Evolutionary conservation across 2,888 invertebrate genomes (phyloP).

Genomic region (Bellardia bayeri): DNA sequence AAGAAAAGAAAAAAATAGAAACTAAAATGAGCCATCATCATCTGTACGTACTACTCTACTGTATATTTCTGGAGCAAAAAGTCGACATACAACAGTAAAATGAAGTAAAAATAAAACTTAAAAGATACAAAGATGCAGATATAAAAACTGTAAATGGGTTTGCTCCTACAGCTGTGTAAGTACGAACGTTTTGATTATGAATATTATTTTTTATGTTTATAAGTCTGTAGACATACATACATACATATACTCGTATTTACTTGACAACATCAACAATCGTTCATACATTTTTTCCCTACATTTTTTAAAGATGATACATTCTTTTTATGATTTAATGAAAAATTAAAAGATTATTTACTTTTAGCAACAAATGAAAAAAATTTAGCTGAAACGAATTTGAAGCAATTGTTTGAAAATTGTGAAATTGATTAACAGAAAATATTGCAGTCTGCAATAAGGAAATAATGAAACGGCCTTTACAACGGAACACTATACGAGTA

Average conservation of each 20-base stretch:
- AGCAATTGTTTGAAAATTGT: neutral
- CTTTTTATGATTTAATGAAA: neutral
- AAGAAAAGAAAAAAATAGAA: conserved; percentile 10
- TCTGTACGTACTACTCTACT: conserved; percentile 35
- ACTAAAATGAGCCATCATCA: conserved; percentile 55
- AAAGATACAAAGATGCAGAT: conserved; percentile 25
- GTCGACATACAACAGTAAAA: conserved; percentile 18
- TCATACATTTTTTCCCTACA: neutral
- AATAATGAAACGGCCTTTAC: neutral
- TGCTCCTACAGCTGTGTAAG: neutral
- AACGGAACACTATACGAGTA: too few species aligned
- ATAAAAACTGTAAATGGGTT: conserved; percentile 19
- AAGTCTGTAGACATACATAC: too few species aligned
- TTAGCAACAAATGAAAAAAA: neutral
- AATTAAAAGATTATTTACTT: neutral
- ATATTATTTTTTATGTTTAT: too few species aligned
- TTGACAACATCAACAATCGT: neutral
- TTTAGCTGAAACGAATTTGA: neutral
- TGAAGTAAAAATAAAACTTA: neutral
- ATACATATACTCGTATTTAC: neutral
- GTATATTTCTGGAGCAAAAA: conserved; percentile 55
- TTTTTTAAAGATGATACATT: neutral
- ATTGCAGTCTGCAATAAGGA: neutral
- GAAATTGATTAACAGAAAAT: neutral
- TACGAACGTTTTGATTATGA: neutral